phyloP scores from a whole-genome alignment of 2,797 vertebrate species.

The Botia kubotai region DNA sequence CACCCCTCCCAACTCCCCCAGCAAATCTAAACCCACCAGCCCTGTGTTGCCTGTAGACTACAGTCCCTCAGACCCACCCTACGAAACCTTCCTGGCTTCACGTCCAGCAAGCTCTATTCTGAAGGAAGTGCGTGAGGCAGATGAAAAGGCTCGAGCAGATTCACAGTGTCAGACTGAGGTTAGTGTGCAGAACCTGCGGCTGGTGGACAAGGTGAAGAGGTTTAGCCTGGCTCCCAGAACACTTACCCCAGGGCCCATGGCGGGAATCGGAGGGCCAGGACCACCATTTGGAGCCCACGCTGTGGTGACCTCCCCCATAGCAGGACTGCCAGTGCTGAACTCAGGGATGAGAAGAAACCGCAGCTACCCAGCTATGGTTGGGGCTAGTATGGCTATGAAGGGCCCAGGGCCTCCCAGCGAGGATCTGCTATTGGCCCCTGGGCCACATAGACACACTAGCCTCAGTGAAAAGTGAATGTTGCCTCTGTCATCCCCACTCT shows the following conservation, averaged over 20 bases:
- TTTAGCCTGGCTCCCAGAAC: conserved; percentile 85
- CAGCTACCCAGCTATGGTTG: conserved; percentile 96
- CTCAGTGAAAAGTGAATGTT: conserved; percentile 71
- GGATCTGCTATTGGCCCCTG: conserved; percentile 85
- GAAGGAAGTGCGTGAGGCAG: conserved; percentile 86
- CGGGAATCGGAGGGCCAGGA: conserved; percentile 71
- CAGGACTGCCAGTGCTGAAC: conserved; percentile 83
- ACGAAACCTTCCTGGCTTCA: conserved; percentile 93
- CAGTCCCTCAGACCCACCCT: conserved; percentile 86
- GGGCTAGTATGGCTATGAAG: conserved; percentile 98
- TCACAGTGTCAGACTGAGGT: conserved; percentile 87
- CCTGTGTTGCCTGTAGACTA: conserved; percentile 85
- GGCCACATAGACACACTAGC: conserved; percentile 79
- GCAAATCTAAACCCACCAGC: conserved; percentile 74
- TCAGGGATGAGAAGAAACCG: conserved; percentile 92
- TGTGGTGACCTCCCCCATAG: conserved; percentile 74
- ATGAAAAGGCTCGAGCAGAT: conserved; percentile 79
- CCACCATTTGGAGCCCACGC: conserved; percentile 79
- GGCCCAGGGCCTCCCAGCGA: conserved; percentile 83
- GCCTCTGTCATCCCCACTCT: conserved; percentile 3
- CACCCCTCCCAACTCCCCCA: conserved; percentile 90
- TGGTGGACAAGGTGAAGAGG: conserved; percentile 94
- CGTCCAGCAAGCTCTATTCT: conserved; percentile 95
- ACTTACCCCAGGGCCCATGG: conserved; percentile 69
- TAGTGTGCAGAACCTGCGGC: conserved; percentile 87